Evolutionary conservation across 2,113 vertebrate species (phyloP), one percentile per base, ranked within the genome.

Genomic region (Micromys minutus): DNA sequence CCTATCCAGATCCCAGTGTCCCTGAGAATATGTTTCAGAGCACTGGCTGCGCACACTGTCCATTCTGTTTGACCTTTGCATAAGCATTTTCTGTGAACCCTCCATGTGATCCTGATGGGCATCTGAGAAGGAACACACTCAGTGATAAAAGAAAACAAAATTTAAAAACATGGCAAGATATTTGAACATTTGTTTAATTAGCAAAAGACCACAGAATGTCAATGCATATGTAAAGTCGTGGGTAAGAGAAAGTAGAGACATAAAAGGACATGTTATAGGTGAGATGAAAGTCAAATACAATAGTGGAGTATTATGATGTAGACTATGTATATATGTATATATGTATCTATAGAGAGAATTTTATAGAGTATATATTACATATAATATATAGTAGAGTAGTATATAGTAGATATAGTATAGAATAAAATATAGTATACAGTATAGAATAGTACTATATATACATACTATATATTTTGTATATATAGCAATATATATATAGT

Each of bases 151-250:
- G 36, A n/a, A 15, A 10, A 57, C 26, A 42, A 42, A 42, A 52
- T n/a, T n/a, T n/a, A 69, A 45, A 57, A n/a, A 17, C 15, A 52
- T 13, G 5, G 29, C 39, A 22, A 79, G 39, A 91, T 52, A 22
- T 84, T 34, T 67, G n/a, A 81, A 90, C 45, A 75, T 76, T 92
- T 85, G 50, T 67, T 61, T 7, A 39, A 57, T 85, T 72, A 79
- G 63, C 76, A 95, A 89, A 87, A 91, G n/a, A 59, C 45, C 39
- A 42, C 55, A 89, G 13, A 87, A n/a, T 80, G 47, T 31, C 89
- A 29, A 2, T 11, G 11, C 29, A 5, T 13, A 26, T 29, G 26
- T 65, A 24, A 67, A 67, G 31, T 36, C 65, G 7, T 36, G 65
- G 36, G 65, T 34, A 94, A 71, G 88, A 11, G 57, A 94, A 89